Conservation (phyloP, 1,140 invertebrate species). For the Psix sp. region DNA sequence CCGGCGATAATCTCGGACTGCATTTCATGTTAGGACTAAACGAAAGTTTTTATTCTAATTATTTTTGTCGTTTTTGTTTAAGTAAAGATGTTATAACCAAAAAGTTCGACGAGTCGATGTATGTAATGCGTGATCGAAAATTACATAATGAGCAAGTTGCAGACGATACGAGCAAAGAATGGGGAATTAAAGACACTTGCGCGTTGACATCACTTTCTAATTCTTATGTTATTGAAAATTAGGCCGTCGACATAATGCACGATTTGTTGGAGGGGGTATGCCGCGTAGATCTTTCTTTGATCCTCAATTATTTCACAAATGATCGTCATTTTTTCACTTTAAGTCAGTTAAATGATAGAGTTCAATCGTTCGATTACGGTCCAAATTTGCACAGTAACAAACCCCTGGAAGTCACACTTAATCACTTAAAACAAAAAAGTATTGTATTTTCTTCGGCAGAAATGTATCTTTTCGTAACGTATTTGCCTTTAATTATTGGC, state of each 20-base stretch:
- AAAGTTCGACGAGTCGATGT: slow-evolving; percentile 16
- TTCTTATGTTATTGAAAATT: slow-evolving; percentile 34
- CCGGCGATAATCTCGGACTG: slow-evolving; percentile 63
- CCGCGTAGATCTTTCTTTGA: slow-evolving; percentile 30
- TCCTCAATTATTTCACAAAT: slow-evolving; percentile 39
- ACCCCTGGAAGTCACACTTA: neutral
- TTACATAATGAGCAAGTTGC: slow-evolving; percentile 6
- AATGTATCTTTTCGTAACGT: no score
- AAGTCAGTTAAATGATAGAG: slow-evolving; percentile 1
- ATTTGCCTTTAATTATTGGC: neutral
- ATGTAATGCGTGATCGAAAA: slow-evolving; percentile 12
- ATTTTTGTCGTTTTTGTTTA: slow-evolving; percentile 31
- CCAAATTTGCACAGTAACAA: neutral
- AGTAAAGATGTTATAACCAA: slow-evolving; percentile 5
- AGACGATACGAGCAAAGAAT: slow-evolving; percentile 23
- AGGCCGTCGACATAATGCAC: slow-evolving; percentile 29
- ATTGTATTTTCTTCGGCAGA: no score
- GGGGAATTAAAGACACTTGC: slow-evolving; percentile 28
- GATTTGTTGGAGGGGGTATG: slow-evolving; percentile 30
- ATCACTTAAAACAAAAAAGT: neutral
- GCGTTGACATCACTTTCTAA: slow-evolving; percentile 11
- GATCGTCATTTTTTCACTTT: no score
- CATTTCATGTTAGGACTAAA: slow-evolving; percentile 18
- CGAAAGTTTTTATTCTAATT: slow-evolving; percentile 17
- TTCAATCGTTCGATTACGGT: slow-evolving; percentile 6